A percentile compares a stretch with the other conserved stretches of the same genome.
These are phyloP conservation scores for Pycnomerus fuliginosus DNA, from an alignment of 2,888 invertebrate species.

Conservation along the genomic window DNA sequence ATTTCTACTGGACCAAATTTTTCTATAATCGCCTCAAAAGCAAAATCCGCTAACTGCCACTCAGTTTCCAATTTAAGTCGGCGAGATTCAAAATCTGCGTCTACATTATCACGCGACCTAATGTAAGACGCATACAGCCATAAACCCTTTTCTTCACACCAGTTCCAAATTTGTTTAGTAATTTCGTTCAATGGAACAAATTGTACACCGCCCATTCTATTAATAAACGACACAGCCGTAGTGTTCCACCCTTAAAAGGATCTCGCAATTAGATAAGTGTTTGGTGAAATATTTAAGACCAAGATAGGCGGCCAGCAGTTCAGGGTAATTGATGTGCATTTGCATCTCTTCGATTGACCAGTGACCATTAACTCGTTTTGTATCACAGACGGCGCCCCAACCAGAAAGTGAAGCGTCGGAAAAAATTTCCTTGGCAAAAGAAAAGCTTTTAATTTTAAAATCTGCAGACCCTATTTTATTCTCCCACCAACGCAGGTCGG, in stretches of 20 bases:
- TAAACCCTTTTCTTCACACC: slow-evolving; percentile 28
- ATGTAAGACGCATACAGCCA: slow-evolving; percentile 29
- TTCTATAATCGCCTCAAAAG: slow-evolving; percentile 1
- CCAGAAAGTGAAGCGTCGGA: slow-evolving; percentile 5
- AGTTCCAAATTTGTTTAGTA: slow-evolving; percentile 30
- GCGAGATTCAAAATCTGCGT: slow-evolving; percentile 7
- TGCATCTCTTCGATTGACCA: neutral
- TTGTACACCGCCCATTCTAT: slow-evolving; percentile 30
- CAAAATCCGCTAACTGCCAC: slow-evolving; percentile 10
- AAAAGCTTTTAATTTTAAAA: neutral
- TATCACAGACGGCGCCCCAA: slow-evolving; percentile 4
- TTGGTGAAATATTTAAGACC: slow-evolving; percentile 7
- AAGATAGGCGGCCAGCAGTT: slow-evolving; percentile 2
- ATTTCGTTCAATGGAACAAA: slow-evolving; percentile 26
- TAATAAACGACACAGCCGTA: slow-evolving; percentile 30
- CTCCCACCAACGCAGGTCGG: slow-evolving; percentile 6
- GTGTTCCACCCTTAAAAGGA: slow-evolving; percentile 33
- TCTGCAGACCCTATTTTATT: too few species aligned
- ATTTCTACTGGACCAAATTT: slow-evolving; percentile 3
- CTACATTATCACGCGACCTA: slow-evolving; percentile 16
- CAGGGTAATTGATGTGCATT: slow-evolving; percentile 7
- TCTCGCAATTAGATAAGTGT: slow-evolving; percentile 7
- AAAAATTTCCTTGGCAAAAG: slow-evolving; percentile 3
- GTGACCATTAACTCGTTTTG: neutral
- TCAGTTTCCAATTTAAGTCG: slow-evolving; percentile 14